Base-by-base conservation (phyloP, 1,140 invertebrate genomes). In the Diabrotica virgifera region DNA sequence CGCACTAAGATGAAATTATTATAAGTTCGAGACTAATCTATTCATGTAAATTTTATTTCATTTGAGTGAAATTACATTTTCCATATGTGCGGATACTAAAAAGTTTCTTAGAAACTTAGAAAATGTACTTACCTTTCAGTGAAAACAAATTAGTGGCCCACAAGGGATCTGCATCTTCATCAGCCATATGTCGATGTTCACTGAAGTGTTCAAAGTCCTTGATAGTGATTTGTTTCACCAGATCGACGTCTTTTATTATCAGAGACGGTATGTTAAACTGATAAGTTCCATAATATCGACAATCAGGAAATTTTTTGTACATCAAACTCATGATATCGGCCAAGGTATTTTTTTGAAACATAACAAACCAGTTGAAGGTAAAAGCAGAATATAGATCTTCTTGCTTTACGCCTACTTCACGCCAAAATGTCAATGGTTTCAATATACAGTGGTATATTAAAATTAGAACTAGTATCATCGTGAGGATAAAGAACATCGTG, bases 131-230 rank as follows among this genome's bases (percentile, higher is more conserved):
- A 82, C 82, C 83, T 77, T 79, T 81, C 69, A 88, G 79, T 5
- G 80, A 68, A 24, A 83, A 80, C 0, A 88, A 63, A 71, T 82
- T 85, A 11, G 80, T 80, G 11, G 80, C 80, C 54, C 87, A 78
- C 0, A 89, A 52, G 0, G 83, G 83, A 62, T 87, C 86, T 0
- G 71, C 59, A 0, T 83, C 76, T 36, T 78, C 75, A 10, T 72
- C 71, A 5, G 84, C 68, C 51, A 85, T 80, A 0, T 70, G 64
- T 6, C 77, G 74, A 62, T 86, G 84, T 67, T 89, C 82, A 0
- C 80, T 74, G 64, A 89, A 90, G 70, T 85, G 72, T 4, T 89
- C 84, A 65, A 90, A 90, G 63, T 88, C 83, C 71, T 87, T 88
- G 0, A 89, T 78, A 0, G 80, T 78, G 4, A 89, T 79, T 46